Base-by-base conservation (phyloP, 1,140 invertebrate genomes). In the Drosophila teissieri region DNA sequence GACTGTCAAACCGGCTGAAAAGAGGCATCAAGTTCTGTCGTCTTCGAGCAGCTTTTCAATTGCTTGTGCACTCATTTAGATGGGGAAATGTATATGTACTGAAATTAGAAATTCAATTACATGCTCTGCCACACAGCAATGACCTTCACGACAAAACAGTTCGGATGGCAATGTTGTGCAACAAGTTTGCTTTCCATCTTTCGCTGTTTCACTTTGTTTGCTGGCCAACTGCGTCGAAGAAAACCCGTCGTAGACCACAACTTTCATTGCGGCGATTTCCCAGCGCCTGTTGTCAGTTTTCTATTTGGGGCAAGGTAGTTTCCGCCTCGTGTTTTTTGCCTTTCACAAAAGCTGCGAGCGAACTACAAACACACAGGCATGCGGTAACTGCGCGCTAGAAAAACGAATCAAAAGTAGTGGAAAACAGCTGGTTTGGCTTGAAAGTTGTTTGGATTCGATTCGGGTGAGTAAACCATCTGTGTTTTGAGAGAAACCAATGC, bases 281-380 rank as follows among this genome's bases (percentile, higher is more conserved):
- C 63, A 56, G 42, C 39, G 73, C 31, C 55, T 54, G 63, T 45
- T 27, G 49, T 44, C 55, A 44, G 63, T 40, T 27, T 54, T 44
- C 73, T 80, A 83, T 83, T 86, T 76, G 72, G 85, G 74, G 70
- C 86, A 90, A 90, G 86, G 81, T 85, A 78, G 79, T 90, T 90
- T 90, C 86, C 86, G 86, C 64, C 53, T 74, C 51, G 54, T 51
- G 31, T 46, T 78, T 81, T 36, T 77, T 74, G 54, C 69, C 52
- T 69, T 63, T 51, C 45, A 46, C 24, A 67, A 67, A 67, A 62
- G 58, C 34, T 46, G 31, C 34, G 12, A 24, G 4, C 55, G 22
- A 60, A 42, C 19, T 37, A 48, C 22, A 68, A 36, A 19, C 37
- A 48, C 31, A 68, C 27, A 24, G 55, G 68, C 60, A 34, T 73